Evolutionary conservation across 2,113 vertebrate species (phyloP).

Genomic region (Mus spicilegus): DNA sequence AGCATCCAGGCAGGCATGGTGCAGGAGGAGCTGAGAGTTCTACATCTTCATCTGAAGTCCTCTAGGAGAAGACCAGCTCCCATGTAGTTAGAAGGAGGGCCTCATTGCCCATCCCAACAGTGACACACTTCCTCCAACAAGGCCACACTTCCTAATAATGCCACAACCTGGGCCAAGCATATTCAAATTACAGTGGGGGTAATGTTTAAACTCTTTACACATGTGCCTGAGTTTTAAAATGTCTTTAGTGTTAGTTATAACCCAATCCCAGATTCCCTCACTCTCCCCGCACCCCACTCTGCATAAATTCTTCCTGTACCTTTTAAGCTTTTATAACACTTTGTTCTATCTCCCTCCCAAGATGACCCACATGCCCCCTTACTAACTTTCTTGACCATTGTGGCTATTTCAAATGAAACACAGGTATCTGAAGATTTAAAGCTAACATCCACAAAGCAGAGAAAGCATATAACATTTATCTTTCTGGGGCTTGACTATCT

Average conservation of each 20-base stretch:
- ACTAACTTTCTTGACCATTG: not conserved
- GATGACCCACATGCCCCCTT: not conserved
- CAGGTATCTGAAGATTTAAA: not conserved
- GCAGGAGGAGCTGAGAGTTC: too few species aligned
- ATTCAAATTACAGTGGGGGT: not conserved
- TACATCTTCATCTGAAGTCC: too few species aligned
- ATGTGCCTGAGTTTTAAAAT: not conserved
- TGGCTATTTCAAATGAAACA: not conserved
- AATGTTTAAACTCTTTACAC: not conserved
- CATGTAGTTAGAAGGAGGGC: too few species aligned
- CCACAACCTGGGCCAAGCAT: too few species aligned
- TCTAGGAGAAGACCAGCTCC: too few species aligned
- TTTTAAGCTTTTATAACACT: not conserved
- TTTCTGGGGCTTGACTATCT: not conserved
- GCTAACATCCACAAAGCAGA: not conserved
- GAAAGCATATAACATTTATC: not conserved
- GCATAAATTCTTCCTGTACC: not conserved
- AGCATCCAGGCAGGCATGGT: too few species aligned
- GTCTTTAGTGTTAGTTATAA: not conserved
- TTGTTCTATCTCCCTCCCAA: not conserved
- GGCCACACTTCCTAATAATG: too few species aligned
- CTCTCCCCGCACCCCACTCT: not conserved
- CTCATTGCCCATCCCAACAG: too few species aligned
- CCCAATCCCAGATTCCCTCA: not conserved
- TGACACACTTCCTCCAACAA: too few species aligned